Base-by-base conservation (phyloP, 2,888 invertebrate species). In the Himalopsyche kuldschensis region DNA sequence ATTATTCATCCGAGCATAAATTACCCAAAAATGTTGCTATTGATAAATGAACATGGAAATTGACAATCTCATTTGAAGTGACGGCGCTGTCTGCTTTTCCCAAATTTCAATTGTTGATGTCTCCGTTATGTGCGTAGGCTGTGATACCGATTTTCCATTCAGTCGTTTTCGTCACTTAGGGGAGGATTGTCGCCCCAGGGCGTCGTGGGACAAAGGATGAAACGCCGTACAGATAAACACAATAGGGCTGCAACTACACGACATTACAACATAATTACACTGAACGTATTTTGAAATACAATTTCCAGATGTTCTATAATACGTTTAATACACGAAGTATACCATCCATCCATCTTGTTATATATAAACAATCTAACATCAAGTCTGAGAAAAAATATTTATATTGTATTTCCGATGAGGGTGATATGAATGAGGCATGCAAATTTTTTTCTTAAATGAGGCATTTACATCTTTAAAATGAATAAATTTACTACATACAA, bases 151-250 rank as follows among this genome's bases (percentile, higher is more conserved):
- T 84, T 84, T 82, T 80, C 81, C 80, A 84, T 84, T 79, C 81
- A 77, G 81, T 55, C 79, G 83, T 81, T 82, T 78, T 84, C 84
- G 81, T 84, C 84, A 84, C 83, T 83, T 83, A 81, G 83, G 84
- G 84, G 30, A 47, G 78, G 75, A 76, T 30, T 55, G 55, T 46
- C 48, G 80, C 81, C 78, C 32, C 76, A 55, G 77, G 17, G 79
- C 82, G 78, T 80, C 41, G 47, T 48, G 79, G 55, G 79, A 24
- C 48, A 35, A 32, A 30, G 75, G 78, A 46, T 47, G 75, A 48
- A 76, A 55, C 35, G 30, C 55, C 35, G 63, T 63, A 20, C 31
- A n/a, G 27, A 79, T 79, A 46, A 27, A 78, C 46, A 27, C 32
- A 75, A 17, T 27, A 32, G 32, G 75, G 30, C 27, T 75, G 30